Percentiles rank a stretch among this genome's conserved stretches.
phyloP scores from a whole-genome alignment of 1,140 invertebrate genomes.

The Hermetia illucens region DNA sequence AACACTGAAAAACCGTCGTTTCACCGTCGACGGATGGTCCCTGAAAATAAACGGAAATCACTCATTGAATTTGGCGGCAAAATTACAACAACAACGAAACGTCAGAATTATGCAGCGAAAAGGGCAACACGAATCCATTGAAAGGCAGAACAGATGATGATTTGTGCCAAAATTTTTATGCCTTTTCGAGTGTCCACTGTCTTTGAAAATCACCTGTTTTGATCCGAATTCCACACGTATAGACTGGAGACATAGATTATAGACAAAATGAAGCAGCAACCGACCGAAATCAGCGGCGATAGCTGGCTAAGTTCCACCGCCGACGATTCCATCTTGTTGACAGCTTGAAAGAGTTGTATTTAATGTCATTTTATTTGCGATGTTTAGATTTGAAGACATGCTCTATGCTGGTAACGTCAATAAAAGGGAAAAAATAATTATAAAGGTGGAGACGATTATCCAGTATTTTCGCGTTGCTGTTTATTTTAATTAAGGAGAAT shows the following conservation, averaged over 20 bases:
- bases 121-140: conserved; percentile 1
- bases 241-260: conserved; percentile 66
- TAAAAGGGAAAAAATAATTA: too few relatives aligned
- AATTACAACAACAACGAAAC: conserved; percentile 1
- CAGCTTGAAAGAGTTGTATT: too few relatives aligned
- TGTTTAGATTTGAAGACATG: too few relatives aligned
- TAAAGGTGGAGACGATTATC: too few relatives aligned
- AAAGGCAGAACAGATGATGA: not conserved
- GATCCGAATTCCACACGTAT: conserved; percentile 64
- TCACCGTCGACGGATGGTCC: conserved; percentile 79
- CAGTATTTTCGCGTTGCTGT: too few relatives aligned
- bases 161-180: not conserved
- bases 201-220: conserved; percentile 44
- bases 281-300: conserved; percentile 30
- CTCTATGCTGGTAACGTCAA: too few relatives aligned
- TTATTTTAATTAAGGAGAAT: too few relatives aligned
- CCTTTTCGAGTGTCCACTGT: conserved; percentile 1
- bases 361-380: too few relatives aligned
- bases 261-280: conserved; percentile 55
- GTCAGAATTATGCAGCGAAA: not conserved
- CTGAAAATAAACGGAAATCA: conserved; percentile 37
- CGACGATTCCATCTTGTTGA: too few relatives aligned
- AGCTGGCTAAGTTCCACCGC: too few relatives aligned
- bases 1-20: conserved; percentile 74
- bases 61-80: not conserved